Evolutionary conservation across 1,140 invertebrate genomes (phyloP).

Genomic region (Dryas iulia): DNA sequence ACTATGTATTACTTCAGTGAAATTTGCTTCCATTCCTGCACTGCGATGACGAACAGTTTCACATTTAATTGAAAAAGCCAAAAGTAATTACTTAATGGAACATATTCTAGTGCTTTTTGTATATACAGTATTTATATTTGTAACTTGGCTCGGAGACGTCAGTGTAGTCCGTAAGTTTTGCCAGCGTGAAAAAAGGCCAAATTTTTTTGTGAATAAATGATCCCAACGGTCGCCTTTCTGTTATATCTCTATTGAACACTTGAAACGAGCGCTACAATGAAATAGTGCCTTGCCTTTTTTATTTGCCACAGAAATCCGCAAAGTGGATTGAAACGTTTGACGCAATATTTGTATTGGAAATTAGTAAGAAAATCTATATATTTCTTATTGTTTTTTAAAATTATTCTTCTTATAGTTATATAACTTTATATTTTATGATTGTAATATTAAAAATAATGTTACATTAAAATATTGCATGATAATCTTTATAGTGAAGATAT

Average conservation of each 20-base stretch:
- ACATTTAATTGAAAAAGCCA: constrained; percentile 19
- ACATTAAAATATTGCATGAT: no score
- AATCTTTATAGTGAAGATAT: no score
- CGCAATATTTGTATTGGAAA: neutral
- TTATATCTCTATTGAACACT: constrained; percentile 50
- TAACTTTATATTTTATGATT: no score
- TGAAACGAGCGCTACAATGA: constrained; percentile 46
- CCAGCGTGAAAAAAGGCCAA: constrained; percentile 48
- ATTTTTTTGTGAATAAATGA: constrained; percentile 52
- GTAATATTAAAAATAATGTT: no score
- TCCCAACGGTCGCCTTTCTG: constrained; percentile 53
- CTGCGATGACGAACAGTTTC: constrained; percentile 1
- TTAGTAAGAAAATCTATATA: neutral
- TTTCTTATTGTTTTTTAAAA: no score
- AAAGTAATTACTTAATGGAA: constrained; percentile 27
- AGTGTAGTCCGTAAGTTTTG: constrained; percentile 26
- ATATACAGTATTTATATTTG: constrained; percentile 2
- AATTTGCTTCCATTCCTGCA: neutral
- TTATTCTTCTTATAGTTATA: no score
- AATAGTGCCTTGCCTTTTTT: constrained; percentile 43
- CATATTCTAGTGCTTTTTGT: constrained; percentile 1
- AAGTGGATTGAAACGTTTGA: constrained; percentile 27
- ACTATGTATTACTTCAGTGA: neutral
- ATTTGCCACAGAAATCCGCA: constrained; percentile 29
- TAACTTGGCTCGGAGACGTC: constrained; percentile 24